A percentile compares a stretch with the other conserved stretches of the same genome.
Evolutionary conservation across 2,888 invertebrate genomes (phyloP).

Genomic region (Pandemis corylana): DNA sequence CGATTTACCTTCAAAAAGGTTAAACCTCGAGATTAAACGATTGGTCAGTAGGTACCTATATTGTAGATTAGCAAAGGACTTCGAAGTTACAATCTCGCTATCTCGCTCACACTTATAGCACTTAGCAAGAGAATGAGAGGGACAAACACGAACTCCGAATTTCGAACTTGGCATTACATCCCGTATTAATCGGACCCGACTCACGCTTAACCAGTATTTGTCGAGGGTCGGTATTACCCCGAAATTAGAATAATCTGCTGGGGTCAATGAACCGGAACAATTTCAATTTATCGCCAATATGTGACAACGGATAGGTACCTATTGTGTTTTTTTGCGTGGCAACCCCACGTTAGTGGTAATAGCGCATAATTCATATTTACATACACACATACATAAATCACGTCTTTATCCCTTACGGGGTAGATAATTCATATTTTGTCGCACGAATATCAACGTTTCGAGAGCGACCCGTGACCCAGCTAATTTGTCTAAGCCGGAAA

Average conservation of each 20-base stretch:
- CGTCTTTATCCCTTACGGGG: too few species aligned
- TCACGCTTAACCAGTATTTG: constrained; percentile 32
- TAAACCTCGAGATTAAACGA: constrained; percentile 1
- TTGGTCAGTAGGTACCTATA: too few species aligned
- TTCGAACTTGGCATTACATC: too few species aligned
- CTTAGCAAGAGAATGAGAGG: too few species aligned
- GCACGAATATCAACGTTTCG: background rate
- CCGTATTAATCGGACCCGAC: background rate
- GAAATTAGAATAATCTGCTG: constrained; percentile 37
- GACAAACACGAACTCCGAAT: too few species aligned
- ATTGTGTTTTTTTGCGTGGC: background rate
- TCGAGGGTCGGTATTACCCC: constrained; percentile 24
- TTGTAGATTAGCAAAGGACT: background rate
- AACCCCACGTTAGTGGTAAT: background rate
- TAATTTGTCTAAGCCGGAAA: too few species aligned
- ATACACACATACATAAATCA: too few species aligned
- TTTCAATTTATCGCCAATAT: constrained; percentile 31
- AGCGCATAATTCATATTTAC: background rate
- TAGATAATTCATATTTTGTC: background rate
- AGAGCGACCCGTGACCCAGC: background rate
- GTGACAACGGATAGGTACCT: background rate
- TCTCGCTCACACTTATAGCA: too few species aligned
- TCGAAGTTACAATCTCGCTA: too few species aligned
- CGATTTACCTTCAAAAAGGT: constrained; percentile 9
- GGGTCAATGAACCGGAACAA: constrained; percentile 27